Conservation (phyloP, 2,888 invertebrate species). For the Phyllotreta cruciferae region DNA sequence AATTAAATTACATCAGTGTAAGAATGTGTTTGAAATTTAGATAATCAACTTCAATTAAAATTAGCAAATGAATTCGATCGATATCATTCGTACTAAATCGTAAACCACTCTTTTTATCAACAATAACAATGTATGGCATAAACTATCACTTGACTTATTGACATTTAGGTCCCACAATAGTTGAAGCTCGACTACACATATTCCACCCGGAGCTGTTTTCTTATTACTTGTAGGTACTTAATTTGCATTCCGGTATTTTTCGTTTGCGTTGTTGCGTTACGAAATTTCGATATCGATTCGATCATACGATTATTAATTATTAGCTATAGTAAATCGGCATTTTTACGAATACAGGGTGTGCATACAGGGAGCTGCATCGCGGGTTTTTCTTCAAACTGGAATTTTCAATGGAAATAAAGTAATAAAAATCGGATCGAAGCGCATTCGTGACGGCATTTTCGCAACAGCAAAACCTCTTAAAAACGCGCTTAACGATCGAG, state of each 20-base stretch:
- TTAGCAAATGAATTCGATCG: not conserved
- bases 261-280: conserved; percentile 5
- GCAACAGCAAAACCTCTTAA: not conserved
- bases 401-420: too few relatives aligned
- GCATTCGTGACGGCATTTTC: too few relatives aligned
- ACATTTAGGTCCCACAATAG: conserved; percentile 38
- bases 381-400: not conserved
- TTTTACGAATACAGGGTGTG: not conserved
- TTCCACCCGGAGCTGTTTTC: conserved; percentile 31
- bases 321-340: not conserved
- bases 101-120: conserved; percentile 19
- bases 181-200: conserved; percentile 33
- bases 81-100: not conserved
- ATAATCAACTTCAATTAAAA: too few relatives aligned
- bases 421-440: too few relatives aligned
- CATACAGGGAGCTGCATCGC: not conserved
- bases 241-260: conserved; percentile 16
- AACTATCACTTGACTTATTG: conserved; percentile 39
- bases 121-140: conserved; percentile 36
- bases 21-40: too few relatives aligned
- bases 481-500: not conserved
- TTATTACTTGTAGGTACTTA: conserved; percentile 1
- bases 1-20: too few relatives aligned
- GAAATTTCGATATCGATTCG: conserved; percentile 7
- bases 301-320: conserved; percentile 5